Evolutionary conservation across 2,113 vertebrate genomes (phyloP).

Genomic region (Ctenodactylus gundi): DNA sequence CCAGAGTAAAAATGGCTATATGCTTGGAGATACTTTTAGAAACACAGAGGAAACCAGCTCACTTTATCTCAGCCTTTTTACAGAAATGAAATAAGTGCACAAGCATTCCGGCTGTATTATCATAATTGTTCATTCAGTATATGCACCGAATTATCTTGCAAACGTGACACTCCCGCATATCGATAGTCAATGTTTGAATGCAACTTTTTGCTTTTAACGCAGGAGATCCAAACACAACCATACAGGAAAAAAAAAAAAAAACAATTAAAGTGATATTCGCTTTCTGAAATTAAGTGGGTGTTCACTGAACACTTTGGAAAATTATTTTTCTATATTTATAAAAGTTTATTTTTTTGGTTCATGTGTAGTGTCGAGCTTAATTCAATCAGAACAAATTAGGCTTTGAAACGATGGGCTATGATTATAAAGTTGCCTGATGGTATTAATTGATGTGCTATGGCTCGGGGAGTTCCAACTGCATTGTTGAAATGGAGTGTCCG

Average conservation of each 20-base stretch:
- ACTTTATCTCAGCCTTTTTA: neutral
- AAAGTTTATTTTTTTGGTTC: constrained; percentile 60
- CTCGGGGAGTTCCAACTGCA: constrained; percentile 43
- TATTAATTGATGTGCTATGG: constrained; percentile 34
- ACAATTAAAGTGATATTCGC: neutral
- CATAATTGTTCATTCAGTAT: constrained; percentile 8
- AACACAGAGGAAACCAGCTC: neutral
- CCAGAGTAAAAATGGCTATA: neutral
- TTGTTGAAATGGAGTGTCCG: constrained; percentile 66
- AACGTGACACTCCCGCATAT: neutral
- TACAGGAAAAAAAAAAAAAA: too few relatives aligned
- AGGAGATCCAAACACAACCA: neutral
- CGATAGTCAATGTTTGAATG: constrained; percentile 37
- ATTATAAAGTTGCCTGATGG: constrained; percentile 63
- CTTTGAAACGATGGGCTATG: constrained; percentile 55
- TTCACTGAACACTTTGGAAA: constrained; percentile 2
- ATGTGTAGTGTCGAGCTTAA: constrained; percentile 53
- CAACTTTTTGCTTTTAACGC: neutral
- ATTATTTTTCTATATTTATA: constrained; percentile 2
- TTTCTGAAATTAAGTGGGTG: constrained; percentile 36
- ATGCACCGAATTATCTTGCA: neutral
- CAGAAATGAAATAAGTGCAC: neutral
- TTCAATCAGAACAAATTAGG: constrained; percentile 72
- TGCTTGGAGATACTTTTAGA: neutral
- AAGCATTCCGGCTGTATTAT: neutral